Base-by-base conservation (phyloP, 2,888 invertebrate species). In the Altica lythri region DNA sequence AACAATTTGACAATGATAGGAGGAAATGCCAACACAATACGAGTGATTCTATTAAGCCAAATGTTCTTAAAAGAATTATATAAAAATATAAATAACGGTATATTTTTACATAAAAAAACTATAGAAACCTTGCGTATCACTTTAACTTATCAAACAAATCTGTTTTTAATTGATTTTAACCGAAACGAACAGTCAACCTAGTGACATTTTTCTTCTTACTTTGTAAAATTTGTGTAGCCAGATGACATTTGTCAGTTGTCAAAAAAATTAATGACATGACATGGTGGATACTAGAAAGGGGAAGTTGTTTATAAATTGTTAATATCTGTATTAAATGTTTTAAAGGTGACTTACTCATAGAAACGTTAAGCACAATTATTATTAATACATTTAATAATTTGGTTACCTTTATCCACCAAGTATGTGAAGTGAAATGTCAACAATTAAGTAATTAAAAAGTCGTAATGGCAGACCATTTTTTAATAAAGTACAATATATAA, bases 391-490 rank as follows among this genome's bases (percentile, higher is more conserved):
- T 37, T 37, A 18, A 9, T 32, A 6, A 40, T 16, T 10, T 22
- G 30, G 30, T 32, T 8, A 13, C 19, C 2, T 25, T 14, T 10
- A 14, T 29, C 19, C 43, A 16, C 12, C 35, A 42, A 27, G 37
- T 47, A 37, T 53, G 25, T 50, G 14, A 45, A 53, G 50, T 49
- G 47, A 25, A 35, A 60, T 62, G 61, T 60, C 60, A 62, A 62
- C 62, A 63, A 55, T 55, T 55, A 52, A 61, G 55, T 60, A 63
- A 64, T 63, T 63, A 62, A 65, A n/a, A 59, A 56, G 59, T 60
- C 52, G 60, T 66, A 66, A 68, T 68, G 67, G 66, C 61, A 68
- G 67, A 59, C 63, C 58, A 59, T 37, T 68, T 70, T 69, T 70
- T 65, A 63, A 68, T 65, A 64, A 67, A 64, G 63, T 69, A 69